Conservation (phyloP, 2,113 vertebrate genomes). For the Sitta europaea region DNA sequence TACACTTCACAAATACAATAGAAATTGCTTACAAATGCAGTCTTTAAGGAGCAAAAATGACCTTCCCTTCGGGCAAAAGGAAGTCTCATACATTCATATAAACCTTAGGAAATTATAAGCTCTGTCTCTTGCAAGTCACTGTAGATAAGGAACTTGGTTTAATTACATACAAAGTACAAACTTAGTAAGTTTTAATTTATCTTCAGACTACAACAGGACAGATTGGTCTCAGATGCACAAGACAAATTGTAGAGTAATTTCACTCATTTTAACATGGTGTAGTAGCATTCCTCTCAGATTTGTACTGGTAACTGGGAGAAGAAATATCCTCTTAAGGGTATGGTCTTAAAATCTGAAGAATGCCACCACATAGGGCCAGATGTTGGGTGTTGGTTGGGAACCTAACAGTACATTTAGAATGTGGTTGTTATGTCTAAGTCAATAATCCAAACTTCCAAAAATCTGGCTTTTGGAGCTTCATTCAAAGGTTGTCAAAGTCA, state of each 20-base stretch:
- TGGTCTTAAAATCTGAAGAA: not conserved
- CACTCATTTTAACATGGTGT: not conserved
- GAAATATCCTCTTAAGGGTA: not conserved
- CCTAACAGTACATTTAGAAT: not conserved
- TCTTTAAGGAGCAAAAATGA: constrained; percentile 18
- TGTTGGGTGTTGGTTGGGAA: not conserved
- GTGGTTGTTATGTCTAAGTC: not conserved
- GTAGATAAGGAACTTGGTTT: not conserved
- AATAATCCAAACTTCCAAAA: too few relatives aligned
- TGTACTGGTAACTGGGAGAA: not conserved
- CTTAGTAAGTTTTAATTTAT: not conserved
- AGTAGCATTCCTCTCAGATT: not conserved
- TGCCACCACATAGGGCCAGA: not conserved
- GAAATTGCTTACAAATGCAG: constrained; percentile 47
- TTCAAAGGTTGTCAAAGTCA: not conserved
- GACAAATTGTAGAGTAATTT: not conserved
- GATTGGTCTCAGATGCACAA: not conserved
- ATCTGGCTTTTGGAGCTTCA: not conserved
- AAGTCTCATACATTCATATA: not conserved
- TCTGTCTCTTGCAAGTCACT: not conserved
- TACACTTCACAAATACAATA: constrained; percentile 23
- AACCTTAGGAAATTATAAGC: not conserved
- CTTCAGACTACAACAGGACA: not conserved
- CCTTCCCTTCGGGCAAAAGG: constrained; percentile 28
- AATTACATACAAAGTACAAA: not conserved